Conservation (phyloP, 2,113 vertebrate genomes). For the Theristicus caerulescens region DNA sequence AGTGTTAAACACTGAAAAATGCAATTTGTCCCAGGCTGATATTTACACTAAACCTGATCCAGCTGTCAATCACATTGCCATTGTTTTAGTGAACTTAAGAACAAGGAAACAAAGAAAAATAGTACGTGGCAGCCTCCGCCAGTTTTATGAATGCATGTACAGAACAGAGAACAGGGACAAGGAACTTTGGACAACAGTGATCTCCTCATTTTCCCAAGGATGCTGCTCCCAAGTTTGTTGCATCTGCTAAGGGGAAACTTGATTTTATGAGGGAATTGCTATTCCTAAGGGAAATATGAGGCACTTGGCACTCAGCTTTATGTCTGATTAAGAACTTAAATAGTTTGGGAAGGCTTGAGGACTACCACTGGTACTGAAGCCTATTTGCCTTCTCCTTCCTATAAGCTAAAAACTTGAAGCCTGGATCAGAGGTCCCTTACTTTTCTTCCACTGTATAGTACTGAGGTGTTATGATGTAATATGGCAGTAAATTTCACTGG, state of each 20-base stretch:
- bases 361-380: not conserved
- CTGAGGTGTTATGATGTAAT: not conserved
- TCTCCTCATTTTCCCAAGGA: not conserved
- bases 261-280: not conserved
- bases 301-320: not conserved
- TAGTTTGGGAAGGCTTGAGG: not conserved
- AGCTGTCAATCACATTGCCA: not conserved
- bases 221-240: not conserved
- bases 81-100: not conserved
- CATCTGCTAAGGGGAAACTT: not conserved
- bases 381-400: not conserved
- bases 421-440: not conserved
- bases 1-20: not conserved
- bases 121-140: not conserved
- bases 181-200: not conserved
- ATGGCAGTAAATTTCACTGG: not conserved
- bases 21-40: not conserved
- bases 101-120: not conserved
- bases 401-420: not conserved
- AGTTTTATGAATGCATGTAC: not conserved
- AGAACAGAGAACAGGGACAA: not conserved
- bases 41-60: not conserved
- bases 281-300: not conserved
- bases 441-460: not conserved
- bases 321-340: not conserved